Evolutionary conservation across 1,140 invertebrate genomes (phyloP).

Genomic region (Limonius californicus): DNA sequence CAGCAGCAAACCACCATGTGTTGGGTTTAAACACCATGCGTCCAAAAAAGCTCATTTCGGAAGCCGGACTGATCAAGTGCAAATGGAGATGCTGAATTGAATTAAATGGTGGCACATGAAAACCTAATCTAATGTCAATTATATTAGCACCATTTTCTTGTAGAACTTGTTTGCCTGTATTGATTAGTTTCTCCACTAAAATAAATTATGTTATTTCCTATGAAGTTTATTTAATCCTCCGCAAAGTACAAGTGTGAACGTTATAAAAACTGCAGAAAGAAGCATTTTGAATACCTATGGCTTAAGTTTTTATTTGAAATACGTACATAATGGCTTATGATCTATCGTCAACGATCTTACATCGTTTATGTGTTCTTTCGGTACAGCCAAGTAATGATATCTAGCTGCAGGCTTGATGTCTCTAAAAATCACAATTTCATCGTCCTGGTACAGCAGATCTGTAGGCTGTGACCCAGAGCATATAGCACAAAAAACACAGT

Average conservation of each 20-base stretch:
- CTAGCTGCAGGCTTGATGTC: slow-evolving; percentile 80
- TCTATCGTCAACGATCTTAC: slow-evolving; percentile 61
- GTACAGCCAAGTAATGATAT: slow-evolving; percentile 77
- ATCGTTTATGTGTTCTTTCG: slow-evolving; percentile 73
- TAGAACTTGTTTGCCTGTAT: slow-evolving; percentile 54
- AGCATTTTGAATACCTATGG: neutral
- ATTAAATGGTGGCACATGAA: slow-evolving; percentile 89
- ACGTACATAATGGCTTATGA: slow-evolving; percentile 65
- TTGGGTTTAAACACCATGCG: slow-evolving; percentile 69
- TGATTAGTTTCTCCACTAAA: slow-evolving; percentile 61
- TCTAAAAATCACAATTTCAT: slow-evolving; percentile 72
- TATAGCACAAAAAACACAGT: slow-evolving; percentile 73
- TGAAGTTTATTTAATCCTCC: too few species aligned
- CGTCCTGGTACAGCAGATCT: slow-evolving; percentile 65
- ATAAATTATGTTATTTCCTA: slow-evolving; percentile 25
- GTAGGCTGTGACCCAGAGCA: slow-evolving; percentile 55
- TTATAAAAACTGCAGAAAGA: neutral
- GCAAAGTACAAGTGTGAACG: neutral
- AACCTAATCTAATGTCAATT: slow-evolving; percentile 68
- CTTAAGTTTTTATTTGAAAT: too few species aligned
- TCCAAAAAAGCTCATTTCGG: slow-evolving; percentile 68
- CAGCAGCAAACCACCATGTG: slow-evolving; percentile 81
- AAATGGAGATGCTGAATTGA: slow-evolving; percentile 81
- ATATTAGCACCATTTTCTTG: slow-evolving; percentile 52
- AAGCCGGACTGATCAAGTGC: slow-evolving; percentile 77